phyloP scores from a whole-genome alignment of 2,797 vertebrate species.

The Perodicticus potto region DNA sequence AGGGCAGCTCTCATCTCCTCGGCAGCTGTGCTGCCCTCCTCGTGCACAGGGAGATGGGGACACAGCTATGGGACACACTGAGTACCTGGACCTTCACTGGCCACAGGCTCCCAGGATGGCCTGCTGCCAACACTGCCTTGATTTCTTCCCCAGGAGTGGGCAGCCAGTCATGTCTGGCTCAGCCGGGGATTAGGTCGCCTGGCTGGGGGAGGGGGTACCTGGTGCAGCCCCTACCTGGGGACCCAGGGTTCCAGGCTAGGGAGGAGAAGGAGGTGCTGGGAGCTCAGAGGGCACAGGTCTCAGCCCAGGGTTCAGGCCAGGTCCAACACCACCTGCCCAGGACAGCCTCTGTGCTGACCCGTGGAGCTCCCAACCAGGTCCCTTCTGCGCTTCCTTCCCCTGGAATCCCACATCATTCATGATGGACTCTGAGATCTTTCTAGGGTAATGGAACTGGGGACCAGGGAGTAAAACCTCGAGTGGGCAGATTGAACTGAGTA shows the following conservation, averaged over 20 bases:
- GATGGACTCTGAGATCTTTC: rapidly evolving
- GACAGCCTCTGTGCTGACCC: background rate
- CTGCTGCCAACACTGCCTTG: background rate
- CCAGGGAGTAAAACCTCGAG: rapidly evolving
- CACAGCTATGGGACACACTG: background rate
- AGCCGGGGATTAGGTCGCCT: background rate
- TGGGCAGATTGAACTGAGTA: rapidly evolving
- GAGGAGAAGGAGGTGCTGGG: rapidly evolving
- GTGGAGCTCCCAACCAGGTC: no score
- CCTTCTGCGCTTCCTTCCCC: background rate
- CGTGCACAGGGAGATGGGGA: background rate
- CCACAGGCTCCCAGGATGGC: background rate
- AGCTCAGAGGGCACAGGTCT: background rate
- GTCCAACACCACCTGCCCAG: background rate
- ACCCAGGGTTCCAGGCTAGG: background rate
- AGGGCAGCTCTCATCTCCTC: background rate
- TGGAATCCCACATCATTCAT: rapidly evolving
- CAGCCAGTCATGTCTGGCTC: background rate
- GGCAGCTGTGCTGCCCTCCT: background rate
- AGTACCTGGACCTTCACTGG: rapidly evolving
- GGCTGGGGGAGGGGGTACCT: no score
- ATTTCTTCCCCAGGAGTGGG: no score
- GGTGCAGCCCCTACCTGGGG: background rate
- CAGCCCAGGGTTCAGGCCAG: background rate
- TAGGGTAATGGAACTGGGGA: rapidly evolving